These are phyloP conservation scores for Oriolus oriolus DNA, from an alignment of 2,113 vertebrate genomes.

Conservation along the genomic window DNA sequence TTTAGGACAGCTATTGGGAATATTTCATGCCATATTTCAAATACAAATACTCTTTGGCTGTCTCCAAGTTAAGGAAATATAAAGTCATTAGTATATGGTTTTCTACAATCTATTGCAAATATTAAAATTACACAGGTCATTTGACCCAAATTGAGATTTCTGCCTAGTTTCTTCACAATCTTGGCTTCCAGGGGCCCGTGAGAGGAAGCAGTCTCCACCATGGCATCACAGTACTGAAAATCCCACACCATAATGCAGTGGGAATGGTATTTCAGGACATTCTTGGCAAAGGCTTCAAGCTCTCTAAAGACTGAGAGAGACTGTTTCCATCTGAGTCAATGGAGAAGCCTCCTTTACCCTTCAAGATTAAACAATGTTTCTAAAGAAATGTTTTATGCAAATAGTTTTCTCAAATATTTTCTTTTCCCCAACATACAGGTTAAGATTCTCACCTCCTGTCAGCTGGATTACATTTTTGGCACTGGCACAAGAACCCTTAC, in stretches of 20 bases:
- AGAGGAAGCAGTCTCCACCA: constrained; percentile 15
- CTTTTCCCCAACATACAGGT: not conserved
- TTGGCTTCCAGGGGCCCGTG: constrained; percentile 36
- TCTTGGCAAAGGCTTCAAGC: constrained; percentile 12
- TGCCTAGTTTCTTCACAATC: constrained; percentile 59
- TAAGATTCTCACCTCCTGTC: not conserved
- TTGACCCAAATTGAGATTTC: constrained; percentile 74
- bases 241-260: not conserved
- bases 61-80: constrained; percentile 44
- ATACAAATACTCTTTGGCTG: constrained; percentile 42
- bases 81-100: constrained; percentile 65
- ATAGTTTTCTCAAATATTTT: not conserved
- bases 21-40: constrained; percentile 62
- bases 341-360: not conserved
- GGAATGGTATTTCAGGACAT: not conserved
- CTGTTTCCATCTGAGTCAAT: not conserved
- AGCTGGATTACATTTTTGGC: not conserved
- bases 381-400: not conserved
- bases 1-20: constrained; percentile 55
- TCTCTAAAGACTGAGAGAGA: not conserved
- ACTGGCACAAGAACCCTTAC: not conserved
- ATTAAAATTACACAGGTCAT: constrained; percentile 77
- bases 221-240: constrained; percentile 1
- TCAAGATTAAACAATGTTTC: not conserved
- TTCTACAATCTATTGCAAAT: constrained; percentile 71